Base-by-base conservation (phyloP, 2,113 vertebrate genomes). In the Erinaceus europaeus region DNA sequence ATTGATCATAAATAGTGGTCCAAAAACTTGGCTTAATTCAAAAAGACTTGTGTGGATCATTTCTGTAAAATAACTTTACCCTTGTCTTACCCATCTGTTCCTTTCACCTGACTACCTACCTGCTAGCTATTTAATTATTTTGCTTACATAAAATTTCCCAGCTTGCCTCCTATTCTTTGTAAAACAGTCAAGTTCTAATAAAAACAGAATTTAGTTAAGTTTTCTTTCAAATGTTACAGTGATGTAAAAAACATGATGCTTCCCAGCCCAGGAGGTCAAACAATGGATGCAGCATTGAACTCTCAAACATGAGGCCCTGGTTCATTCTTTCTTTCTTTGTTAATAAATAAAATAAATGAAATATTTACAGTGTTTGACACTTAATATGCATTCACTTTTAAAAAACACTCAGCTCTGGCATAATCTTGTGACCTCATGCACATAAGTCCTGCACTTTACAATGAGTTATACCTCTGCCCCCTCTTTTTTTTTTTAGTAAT, bases 141-240 rank as follows among this genome's bases (percentile, higher is more conserved):
- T 46, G 42, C 34, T 84, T 86, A 25, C 18, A 67, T 71, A 23
- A 74, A 68, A 67, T 74, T 78, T 84, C n/a, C 71, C 78, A 69
- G 74, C 15, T 65, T 88, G 65, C 40, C 36, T 90, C 52, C 36
- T 84, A 74, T 20, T 86, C 62, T 79, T 79, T 55, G 38, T 84
- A 84, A 80, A 89, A 84, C 27, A 82, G 11, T 90, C 50, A 32
- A 91, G 50, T 38, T 42, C 77, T n/a, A n/a, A 77, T 80, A 92
- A 88, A 86, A 87, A 78, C 44, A 86, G 53, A 1, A 57, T 13
- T 61, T 78, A 53, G 52, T 68, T 23, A 50, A 78, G 25, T 86
- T 84, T 86, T 86, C 48, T 86, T 90, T 90, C 74, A 67, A 76
- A 72, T 80, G 62, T 20, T 72, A 72, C 25, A 86, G 21, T 73